Percentiles rank a stretch among this genome's conserved stretches.
These are phyloP conservation scores for Sipha maydis DNA, from an alignment of 2,888 invertebrate genomes.

Conservation along the genomic window DNA sequence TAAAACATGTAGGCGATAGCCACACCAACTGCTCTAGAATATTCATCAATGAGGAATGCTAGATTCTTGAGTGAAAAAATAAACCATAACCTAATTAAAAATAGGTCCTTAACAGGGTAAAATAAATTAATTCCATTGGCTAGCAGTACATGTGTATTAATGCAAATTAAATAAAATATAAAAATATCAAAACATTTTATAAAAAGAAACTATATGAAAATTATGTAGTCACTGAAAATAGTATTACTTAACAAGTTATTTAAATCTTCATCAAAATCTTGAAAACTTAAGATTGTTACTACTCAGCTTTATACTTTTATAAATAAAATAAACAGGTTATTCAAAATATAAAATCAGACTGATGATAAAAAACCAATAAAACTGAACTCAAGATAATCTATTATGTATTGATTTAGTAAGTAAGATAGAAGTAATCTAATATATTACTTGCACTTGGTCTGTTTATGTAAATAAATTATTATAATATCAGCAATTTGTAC, in stretches of 20 bases:
- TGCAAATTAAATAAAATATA: not conserved
- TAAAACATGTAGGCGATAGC: slow-evolving; percentile 57
- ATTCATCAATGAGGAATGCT: slow-evolving; percentile 57
- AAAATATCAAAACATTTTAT: not conserved
- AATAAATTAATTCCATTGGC: not conserved
- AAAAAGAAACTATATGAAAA: not conserved
- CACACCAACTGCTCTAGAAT: slow-evolving; percentile 60
- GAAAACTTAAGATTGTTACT: not conserved
- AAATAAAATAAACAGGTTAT: not conserved
- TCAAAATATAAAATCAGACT: not conserved
- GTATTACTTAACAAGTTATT: not conserved
- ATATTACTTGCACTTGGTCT: no score
- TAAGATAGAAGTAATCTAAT: no score
- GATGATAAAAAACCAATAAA: not conserved
- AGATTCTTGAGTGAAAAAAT: slow-evolving; percentile 48
- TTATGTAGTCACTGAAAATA: not conserved
- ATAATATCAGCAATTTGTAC: no score
- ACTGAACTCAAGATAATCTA: no score
- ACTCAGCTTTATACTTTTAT: not conserved
- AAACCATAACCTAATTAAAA: slow-evolving; percentile 57
- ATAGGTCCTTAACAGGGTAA: slow-evolving; percentile 24
- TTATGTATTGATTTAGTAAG: no score
- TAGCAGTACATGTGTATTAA: not conserved
- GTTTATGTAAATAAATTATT: no score
- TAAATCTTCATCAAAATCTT: no score